These are phyloP conservation scores for Craniophora ligustri DNA, from an alignment of 2,888 invertebrate genomes.

Conservation along the genomic window DNA sequence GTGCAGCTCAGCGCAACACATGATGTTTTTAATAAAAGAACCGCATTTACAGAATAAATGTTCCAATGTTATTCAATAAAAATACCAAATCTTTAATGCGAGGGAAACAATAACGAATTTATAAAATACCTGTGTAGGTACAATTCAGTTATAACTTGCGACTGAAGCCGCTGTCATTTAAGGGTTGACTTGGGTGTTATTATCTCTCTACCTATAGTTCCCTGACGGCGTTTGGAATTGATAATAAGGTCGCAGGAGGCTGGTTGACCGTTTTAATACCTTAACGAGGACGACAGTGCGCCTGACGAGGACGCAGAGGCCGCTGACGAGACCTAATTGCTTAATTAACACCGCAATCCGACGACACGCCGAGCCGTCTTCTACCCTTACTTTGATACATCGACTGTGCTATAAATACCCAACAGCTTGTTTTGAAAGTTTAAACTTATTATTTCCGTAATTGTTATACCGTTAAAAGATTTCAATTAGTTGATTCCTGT, in stretches of 20 bases:
- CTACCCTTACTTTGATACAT: slow-evolving; percentile 49
- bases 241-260: slow-evolving; percentile 60
- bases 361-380: slow-evolving; percentile 52
- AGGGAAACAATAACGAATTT: neutral
- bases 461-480: neutral
- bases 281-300: slow-evolving; percentile 67
- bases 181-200: slow-evolving; percentile 22
- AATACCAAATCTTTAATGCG: neutral
- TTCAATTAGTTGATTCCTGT: neutral
- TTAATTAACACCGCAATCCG: slow-evolving; percentile 75
- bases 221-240: slow-evolving; percentile 46
- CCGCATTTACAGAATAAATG: slow-evolving; percentile 1
- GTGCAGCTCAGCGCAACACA: neutral
- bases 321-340: slow-evolving; percentile 73
- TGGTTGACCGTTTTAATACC: slow-evolving; percentile 62
- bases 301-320: slow-evolving; percentile 50
- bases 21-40: slow-evolving; percentile 6
- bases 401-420: slow-evolving; percentile 47
- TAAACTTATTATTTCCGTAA: slow-evolving; percentile 13
- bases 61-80: slow-evolving; percentile 1
- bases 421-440: slow-evolving; percentile 59
- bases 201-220: slow-evolving; percentile 18
- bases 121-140: neutral
- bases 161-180: slow-evolving; percentile 14
- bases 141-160: neutral